A percentile compares a stretch with the other conserved stretches of the same genome.
These are phyloP conservation scores for Crypturellus tataupa DNA, from an alignment of 2,797 vertebrate genomes.

Conservation along the genomic window DNA sequence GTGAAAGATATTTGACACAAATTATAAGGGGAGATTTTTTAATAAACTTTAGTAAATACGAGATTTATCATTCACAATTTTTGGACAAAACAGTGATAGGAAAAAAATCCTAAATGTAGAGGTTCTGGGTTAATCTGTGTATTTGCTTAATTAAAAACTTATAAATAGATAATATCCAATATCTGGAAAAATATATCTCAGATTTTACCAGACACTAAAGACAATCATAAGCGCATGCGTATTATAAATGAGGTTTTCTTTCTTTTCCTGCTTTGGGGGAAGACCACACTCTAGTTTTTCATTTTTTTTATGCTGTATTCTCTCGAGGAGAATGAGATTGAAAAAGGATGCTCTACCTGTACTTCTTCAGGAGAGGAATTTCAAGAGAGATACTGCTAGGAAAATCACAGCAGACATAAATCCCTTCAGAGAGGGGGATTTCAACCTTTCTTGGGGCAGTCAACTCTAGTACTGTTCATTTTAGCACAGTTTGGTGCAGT, in stretches of 20 bases:
- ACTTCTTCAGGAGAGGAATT: not conserved
- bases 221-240: not conserved
- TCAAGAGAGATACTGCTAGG: not conserved
- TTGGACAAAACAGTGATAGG: not conserved
- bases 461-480: no score
- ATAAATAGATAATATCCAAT: not conserved
- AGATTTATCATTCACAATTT: conserved; percentile 11
- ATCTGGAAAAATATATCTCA: not conserved
- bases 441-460: accelerated
- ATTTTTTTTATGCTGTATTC: not conserved
- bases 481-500: not conserved
- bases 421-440: accelerated
- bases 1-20: not conserved
- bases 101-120: not conserved
- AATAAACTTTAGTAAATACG: conserved; percentile 31
- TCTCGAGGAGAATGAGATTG: not conserved
- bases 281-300: accelerated
- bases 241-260: not conserved
- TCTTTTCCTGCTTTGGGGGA: not conserved
- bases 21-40: not conserved
- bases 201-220: not conserved
- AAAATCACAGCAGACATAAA: not conserved
- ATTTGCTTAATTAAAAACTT: not conserved
- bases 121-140: not conserved
- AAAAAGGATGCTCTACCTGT: not conserved